Base-by-base conservation (phyloP, 2,113 vertebrate species). In the Etheostoma cragini region DNA sequence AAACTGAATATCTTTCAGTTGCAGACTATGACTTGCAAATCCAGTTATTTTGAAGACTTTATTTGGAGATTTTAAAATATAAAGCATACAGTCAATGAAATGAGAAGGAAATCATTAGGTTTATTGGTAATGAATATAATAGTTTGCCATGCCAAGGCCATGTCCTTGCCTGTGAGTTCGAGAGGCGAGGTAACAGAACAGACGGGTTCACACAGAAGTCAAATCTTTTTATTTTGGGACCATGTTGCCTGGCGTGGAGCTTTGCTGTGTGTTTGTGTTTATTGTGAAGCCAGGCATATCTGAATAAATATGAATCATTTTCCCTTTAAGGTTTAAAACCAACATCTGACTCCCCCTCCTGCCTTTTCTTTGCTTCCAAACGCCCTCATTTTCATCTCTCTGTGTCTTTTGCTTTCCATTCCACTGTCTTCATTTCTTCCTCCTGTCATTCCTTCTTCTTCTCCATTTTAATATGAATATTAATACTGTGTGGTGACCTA, bases 401-500 rank as follows among this genome's bases (percentile, higher is more conserved):
- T 35, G 52, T 22, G 22, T 19, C 52, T 33, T 47, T 8, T 52
- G 30, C 45, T 30, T 60, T 45, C 3, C 6, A 2, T 13, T 64
- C 50, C 19, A 21, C 35, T 12, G 14, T 15, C 33, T 17, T 62
- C 17, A 42, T 38, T 38, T 14, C 14, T 24, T 24, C 14, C 22
- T 56, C 22, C 8, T 63, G 6, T 49, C 42, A 67, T 17, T 33
- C 22, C 22, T 7, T 22, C 14, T 6, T 30, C 35, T 21, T 24
- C 57, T 16, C 17, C 10, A 0, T 0, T 21, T 30, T n/a, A 22
- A 49, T 22, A 53, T 78, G 66, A 47, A 77, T 70, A 42, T 58
- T 58, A 63, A 67, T 68, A 7, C 30, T n/a, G 24, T 58, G 38
- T 45, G 5, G 47, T 73, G 54, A 82, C 66, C 71, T 42, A 57